Conservation (phyloP, 1,140 invertebrate species). For the Pseudomyrmex flavicornis region DNA sequence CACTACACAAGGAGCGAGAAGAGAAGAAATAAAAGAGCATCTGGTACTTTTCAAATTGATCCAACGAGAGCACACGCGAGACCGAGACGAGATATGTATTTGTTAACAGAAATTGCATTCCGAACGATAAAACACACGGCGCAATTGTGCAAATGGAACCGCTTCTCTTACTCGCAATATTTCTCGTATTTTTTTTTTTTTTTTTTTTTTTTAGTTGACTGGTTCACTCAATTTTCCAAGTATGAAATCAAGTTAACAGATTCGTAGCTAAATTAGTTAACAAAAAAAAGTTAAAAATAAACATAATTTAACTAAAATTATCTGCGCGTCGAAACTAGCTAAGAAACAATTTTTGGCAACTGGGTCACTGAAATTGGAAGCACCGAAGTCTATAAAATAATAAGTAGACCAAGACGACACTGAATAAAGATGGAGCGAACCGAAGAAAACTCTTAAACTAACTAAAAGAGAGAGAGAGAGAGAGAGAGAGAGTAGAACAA, state of each 20-base stretch:
- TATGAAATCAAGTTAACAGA: too few relatives aligned
- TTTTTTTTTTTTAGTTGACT: too few relatives aligned
- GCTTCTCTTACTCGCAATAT: background rate
- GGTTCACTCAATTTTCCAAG: background rate
- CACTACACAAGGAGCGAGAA: background rate
- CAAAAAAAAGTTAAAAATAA: background rate
- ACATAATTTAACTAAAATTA: background rate
- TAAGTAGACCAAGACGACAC: conserved; percentile 17
- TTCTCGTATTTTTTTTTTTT: background rate
- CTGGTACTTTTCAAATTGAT: conserved; percentile 7
- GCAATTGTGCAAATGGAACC: conserved; percentile 36
- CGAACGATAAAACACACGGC: background rate
- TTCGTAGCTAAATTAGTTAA: too few relatives aligned
- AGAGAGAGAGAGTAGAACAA: conserved; percentile 31
- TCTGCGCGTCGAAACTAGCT: background rate
- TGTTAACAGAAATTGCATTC: conserved; percentile 22
- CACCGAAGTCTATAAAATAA: background rate
- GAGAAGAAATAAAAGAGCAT: conserved; percentile 4
- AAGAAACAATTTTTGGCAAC: background rate
- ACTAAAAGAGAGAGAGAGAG: background rate
- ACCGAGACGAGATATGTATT: background rate
- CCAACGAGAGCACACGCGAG: background rate
- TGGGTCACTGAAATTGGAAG: background rate
- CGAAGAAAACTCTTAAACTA: conserved; percentile 36
- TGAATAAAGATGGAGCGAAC: conserved; percentile 5